Evolutionary conservation across 2,888 invertebrate species (phyloP).

Genomic region (Drosophila lutescens): DNA sequence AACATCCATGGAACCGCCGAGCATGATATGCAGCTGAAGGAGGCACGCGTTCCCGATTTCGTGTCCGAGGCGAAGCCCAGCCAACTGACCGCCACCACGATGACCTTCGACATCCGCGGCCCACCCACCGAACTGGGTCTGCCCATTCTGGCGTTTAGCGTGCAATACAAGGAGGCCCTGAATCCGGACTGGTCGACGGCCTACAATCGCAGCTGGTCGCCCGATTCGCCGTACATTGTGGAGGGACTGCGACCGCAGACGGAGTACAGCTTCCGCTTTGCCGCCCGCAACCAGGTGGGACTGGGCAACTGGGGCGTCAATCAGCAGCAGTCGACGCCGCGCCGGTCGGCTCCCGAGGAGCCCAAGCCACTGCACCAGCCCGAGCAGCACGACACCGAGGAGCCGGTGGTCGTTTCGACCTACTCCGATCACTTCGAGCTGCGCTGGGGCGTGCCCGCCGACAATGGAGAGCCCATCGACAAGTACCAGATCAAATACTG

Average conservation of each 20-base stretch:
- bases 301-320: slow-evolving; percentile 90
- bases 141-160: slow-evolving; percentile 89
- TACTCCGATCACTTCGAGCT: slow-evolving; percentile 92
- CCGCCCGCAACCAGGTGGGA: slow-evolving; percentile 93
- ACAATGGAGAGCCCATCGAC: slow-evolving; percentile 95
- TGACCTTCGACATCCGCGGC: slow-evolving; percentile 91
- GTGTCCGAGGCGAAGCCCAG: slow-evolving; percentile 88
- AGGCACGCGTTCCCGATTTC: slow-evolving; percentile 89
- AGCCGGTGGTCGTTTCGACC: slow-evolving; percentile 86
- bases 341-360: slow-evolving; percentile 90
- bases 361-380: slow-evolving; percentile 87
- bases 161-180: slow-evolving; percentile 89
- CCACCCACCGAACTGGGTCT: slow-evolving; percentile 91
- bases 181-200: slow-evolving; percentile 89
- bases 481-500: slow-evolving; percentile 92
- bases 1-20: slow-evolving; percentile 90
- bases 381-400: slow-evolving; percentile 84
- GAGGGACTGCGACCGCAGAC: slow-evolving; percentile 91
- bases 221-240: slow-evolving; percentile 91
- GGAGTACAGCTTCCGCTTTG: slow-evolving; percentile 92
- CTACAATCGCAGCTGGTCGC: slow-evolving; percentile 91
- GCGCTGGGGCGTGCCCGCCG: slow-evolving; percentile 93
- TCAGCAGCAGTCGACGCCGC: slow-evolving; percentile 89
- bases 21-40: slow-evolving; percentile 89
- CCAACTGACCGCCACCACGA: slow-evolving; percentile 92